Conservation (phyloP, 2,888 invertebrate genomes). For the Phania funesta region DNA sequence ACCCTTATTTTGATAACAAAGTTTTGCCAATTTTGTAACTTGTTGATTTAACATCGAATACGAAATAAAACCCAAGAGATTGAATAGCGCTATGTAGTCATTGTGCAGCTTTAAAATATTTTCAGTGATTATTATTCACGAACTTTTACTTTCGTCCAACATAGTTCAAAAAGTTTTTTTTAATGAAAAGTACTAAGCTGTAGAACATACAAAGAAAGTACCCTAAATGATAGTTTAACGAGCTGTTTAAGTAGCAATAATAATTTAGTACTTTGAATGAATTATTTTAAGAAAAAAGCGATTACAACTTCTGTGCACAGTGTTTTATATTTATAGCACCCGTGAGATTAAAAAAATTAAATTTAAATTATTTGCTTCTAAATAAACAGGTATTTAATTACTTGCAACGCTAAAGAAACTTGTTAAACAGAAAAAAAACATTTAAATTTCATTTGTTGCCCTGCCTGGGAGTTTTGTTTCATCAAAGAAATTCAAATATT, state of each 20-base stretch:
- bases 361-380: neutral
- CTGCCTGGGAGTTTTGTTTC: neutral
- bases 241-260: conserved; percentile 60
- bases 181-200: too few species aligned
- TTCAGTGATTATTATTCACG: too few species aligned
- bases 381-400: neutral
- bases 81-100: too few species aligned
- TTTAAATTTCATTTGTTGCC: neutral
- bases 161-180: too few species aligned
- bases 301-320: neutral
- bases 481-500: conserved; percentile 18
- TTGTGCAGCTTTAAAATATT: too few species aligned
- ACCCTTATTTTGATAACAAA: too few species aligned
- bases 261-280: neutral
- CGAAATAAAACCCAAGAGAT: too few species aligned
- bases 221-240: neutral
- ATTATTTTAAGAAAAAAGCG: neutral
- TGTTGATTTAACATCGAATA: too few species aligned
- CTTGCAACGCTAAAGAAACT: neutral
- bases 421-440: neutral
- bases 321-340: neutral
- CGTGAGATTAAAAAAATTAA: neutral
- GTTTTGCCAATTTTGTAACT: too few species aligned
- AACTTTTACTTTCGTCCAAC: too few species aligned
- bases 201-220: too few species aligned